Evolutionary conservation across 2,113 vertebrate genomes (phyloP).

Genomic region (Bos javanicus): DNA sequence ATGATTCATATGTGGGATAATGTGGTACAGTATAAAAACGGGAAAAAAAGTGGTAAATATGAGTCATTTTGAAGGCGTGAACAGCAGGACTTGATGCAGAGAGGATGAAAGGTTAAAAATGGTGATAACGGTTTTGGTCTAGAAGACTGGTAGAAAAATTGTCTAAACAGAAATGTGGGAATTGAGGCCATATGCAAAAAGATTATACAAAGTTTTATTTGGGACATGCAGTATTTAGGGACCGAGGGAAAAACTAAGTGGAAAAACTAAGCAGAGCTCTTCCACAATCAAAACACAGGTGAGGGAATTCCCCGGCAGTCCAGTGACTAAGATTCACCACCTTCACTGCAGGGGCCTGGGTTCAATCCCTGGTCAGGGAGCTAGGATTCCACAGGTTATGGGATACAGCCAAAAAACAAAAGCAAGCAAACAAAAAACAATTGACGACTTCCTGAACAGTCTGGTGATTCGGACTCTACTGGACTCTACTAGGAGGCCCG

Average conservation of each 20-base stretch:
- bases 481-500: neutral
- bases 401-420: neutral
- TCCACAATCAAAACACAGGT: neutral
- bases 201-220: neutral
- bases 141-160: neutral
- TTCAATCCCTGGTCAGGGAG: neutral
- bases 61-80: neutral
- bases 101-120: neutral
- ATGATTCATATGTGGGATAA: neutral
- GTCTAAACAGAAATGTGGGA: neutral
- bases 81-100: neutral
- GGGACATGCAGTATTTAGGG: neutral
- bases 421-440: neutral
- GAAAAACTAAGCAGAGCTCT: neutral
- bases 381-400: neutral
- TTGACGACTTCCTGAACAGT: rapidly evolving
- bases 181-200: neutral
- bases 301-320: neutral
- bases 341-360: neutral
- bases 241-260: neutral
- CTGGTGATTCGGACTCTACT: neutral
- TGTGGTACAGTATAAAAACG: neutral
- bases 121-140: neutral
- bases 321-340: rapidly evolving
- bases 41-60: neutral